Base-by-base conservation (phyloP, 2,113 vertebrate genomes). In the Peromyscus leucopus region DNA sequence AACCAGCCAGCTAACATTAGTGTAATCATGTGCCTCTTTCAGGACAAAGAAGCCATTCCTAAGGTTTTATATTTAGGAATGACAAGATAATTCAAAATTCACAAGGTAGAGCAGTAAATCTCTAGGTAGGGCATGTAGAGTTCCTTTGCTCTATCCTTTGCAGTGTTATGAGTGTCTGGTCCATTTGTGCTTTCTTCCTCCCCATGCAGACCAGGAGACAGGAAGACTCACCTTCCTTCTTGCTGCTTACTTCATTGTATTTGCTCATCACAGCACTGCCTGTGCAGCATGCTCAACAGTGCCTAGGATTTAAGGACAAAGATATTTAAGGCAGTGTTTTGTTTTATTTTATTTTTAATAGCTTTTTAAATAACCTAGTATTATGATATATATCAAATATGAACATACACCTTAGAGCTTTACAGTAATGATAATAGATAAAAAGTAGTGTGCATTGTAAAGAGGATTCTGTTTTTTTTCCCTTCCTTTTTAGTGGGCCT, bases 131-230 rank as follows among this genome's bases (percentile, higher is more conserved):
- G 10, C 22, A 3, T 39, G 79, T 86, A 72, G 55, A n/a, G 33
- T 33, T 51, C 31, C 28, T 76, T 87, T 15, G n/a, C 28, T 36
- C 16, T 65, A 72, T n/a, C 90, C 42, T 26, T 59, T 7, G 1
- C 5, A 2, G 5, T 33, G 24, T 75, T 36, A 55, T 0, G 0
- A 1, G 0, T 51, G 10, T 72, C 1, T 57, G 4, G 22, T 36
- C 6, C 69, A 16, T 19, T 48, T n/a, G 19, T 1, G 39, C n/a
- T 46, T 61, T 63, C 1, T 4, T 22, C 2, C 48, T 89, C 10
- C 51, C n/a, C 65, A 11, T 36, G 28, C 79, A 72, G 63, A 67
- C 1, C 2, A 74, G 39, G 42, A 24, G 2, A 9, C 39, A 11
- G 55, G 42, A 75, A 7, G n/a, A 28, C 2, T 46, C 3, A 48